Base-by-base conservation (phyloP, 2,113 vertebrate species). In the Apodemus speciosus region DNA sequence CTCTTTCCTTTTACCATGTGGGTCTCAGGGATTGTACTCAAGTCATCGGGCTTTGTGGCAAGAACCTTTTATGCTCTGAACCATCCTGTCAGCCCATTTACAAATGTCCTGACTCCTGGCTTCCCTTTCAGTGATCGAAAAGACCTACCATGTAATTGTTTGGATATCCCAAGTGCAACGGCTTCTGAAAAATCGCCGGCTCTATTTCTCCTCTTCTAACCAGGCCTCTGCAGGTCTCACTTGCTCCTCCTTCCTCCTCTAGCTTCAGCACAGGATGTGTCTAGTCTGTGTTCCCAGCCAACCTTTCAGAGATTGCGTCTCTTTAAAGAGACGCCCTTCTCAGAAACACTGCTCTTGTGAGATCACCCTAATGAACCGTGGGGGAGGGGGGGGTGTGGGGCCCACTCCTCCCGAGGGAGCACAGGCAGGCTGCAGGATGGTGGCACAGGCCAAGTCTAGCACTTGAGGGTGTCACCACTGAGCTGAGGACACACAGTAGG, bases 111-210 rank as follows among this genome's bases (percentile, higher is more conserved):
- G 60, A 89, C 69, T 94, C 40, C 21, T 56, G 80, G 76, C 15
- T 93, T 96, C 72, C 56, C 30, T 94, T 94, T 43, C 85, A 84
- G 38, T 77, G 81, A 68, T 0, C 81, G 88, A 38, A 75, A 95
- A 10, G 53, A 72, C 75, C 4, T 25, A 79, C 7, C 58, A 64
- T 18, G 15, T 14, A 49, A 60, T 58, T 60, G 7, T 53, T 93
- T 43, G 91, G 77, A 69, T 79, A 85, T 66, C 83, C 85, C 46
- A 93, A 88, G 62, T 4, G 16, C 32, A 88, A 43, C 32, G 40
- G 60, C 81, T 83, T 72, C 83, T 51, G 38, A 21, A 46, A 46
- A 46, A 35, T 77, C 2, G 20, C 56, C 0, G 4, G 16, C 16
- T 25, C 4, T 9, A 20, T 86, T 43, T 53, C 21, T 43, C 27